These are phyloP conservation scores for Mythimna vitellina DNA, from an alignment of 2,888 invertebrate genomes.

Conservation along the genomic window DNA sequence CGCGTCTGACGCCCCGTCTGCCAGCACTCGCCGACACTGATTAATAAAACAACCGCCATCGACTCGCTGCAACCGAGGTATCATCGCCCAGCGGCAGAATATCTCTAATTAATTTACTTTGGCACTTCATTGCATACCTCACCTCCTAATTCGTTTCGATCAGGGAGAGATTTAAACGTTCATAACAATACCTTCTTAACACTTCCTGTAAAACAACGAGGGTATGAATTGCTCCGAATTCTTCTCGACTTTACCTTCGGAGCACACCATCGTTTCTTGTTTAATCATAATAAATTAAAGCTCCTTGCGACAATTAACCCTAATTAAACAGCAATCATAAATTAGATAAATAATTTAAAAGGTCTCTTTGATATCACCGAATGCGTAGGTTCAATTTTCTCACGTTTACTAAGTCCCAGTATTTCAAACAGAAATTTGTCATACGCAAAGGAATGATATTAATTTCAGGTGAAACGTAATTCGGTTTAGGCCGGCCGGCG, in stretches of 20 bases:
- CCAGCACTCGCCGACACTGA: constrained; percentile 78
- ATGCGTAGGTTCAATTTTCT: constrained; percentile 42
- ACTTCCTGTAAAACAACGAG: constrained; percentile 20
- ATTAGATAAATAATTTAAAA: constrained; percentile 60
- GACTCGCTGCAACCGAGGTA: constrained; percentile 79
- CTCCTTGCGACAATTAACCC: constrained; percentile 30
- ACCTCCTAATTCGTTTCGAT: constrained; percentile 26
- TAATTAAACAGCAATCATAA: constrained; percentile 62
- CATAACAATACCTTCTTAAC: constrained; percentile 26
- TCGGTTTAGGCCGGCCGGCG: constrained; percentile 70
- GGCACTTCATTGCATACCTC: constrained; percentile 31
- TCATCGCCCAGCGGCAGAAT: constrained; percentile 66
- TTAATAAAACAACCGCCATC: constrained; percentile 87
- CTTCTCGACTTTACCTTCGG: constrained; percentile 22
- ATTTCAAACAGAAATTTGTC: constrained; percentile 67
- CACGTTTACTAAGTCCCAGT: constrained; percentile 58
- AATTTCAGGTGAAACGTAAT: constrained; percentile 80
- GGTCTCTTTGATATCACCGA: constrained; percentile 50
- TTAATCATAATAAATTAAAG: constrained; percentile 46
- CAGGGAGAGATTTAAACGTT: constrained; percentile 42
- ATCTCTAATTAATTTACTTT: constrained; percentile 79
- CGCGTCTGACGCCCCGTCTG: constrained; percentile 88
- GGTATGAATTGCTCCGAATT: not conserved
- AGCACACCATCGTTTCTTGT: constrained; percentile 35
- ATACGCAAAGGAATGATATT: constrained; percentile 67